A percentile compares a stretch with the other conserved stretches of the same genome.
These are phyloP conservation scores for Hiodon alosoides DNA, from an alignment of 2,113 vertebrate species.

Conservation along the genomic window DNA sequence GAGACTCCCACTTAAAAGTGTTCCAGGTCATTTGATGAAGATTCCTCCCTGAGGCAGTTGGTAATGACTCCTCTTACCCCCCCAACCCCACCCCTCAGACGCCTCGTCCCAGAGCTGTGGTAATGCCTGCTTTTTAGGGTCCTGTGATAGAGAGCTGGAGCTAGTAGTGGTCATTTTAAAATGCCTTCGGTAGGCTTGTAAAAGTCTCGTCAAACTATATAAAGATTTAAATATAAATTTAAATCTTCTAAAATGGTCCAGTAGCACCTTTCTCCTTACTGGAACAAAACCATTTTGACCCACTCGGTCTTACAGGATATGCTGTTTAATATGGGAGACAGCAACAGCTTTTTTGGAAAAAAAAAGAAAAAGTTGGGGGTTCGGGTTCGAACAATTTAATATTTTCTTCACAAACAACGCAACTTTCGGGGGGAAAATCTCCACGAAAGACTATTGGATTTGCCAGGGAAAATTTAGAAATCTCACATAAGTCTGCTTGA, in stretches of 20 bases:
- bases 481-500: no score
- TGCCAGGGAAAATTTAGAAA: background rate
- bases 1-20: slow-evolving; percentile 55
- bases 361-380: no score
- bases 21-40: slow-evolving; percentile 60
- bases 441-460: background rate
- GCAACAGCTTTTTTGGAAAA: background rate
- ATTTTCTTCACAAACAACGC: background rate
- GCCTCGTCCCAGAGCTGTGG: slow-evolving; percentile 37
- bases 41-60: slow-evolving; percentile 49
- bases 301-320: background rate
- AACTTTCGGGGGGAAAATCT: background rate
- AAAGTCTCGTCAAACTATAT: no score
- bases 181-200: slow-evolving; percentile 1
- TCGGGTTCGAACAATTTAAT: background rate
- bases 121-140: slow-evolving; percentile 35
- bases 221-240: no score
- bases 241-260: background rate
- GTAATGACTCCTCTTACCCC: slow-evolving; percentile 56
- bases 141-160: slow-evolving; percentile 11
- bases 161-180: background rate
- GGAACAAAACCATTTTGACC: no score
- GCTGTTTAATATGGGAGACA: slow-evolving; percentile 5
- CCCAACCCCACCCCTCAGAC: slow-evolving; percentile 35
- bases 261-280: background rate